phyloP scores from a whole-genome alignment of 2,797 vertebrate genomes.

The Scyliorhinus canicula region DNA sequence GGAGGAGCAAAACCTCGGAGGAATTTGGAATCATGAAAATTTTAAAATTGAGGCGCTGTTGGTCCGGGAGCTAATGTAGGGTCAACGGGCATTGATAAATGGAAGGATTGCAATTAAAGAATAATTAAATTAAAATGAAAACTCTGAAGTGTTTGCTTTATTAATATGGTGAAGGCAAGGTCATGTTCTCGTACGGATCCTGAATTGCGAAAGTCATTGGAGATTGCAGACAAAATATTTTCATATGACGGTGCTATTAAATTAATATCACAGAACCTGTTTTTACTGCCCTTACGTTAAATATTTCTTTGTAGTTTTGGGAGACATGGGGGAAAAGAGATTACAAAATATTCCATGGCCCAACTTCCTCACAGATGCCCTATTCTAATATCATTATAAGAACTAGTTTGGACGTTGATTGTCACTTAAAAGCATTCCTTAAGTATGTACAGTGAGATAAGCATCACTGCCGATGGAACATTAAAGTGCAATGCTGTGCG shows the following conservation, averaged over 20 bases:
- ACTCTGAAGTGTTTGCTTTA: neutral
- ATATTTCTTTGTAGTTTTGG: neutral
- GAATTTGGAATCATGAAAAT: neutral
- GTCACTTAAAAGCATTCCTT: neutral
- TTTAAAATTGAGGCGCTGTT: neutral
- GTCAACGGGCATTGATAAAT: neutral
- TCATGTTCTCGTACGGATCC: neutral
- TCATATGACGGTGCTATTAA: neutral
- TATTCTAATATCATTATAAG: neutral
- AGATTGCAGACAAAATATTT: neutral
- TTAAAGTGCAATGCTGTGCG: neutral
- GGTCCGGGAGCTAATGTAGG: neutral
- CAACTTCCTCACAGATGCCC: neutral
- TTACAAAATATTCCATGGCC: neutral
- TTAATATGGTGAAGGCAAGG: neutral
- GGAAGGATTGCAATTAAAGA: neutral
- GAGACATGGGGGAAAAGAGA: too few species aligned
- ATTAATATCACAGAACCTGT: neutral
- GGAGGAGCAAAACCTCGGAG: too few species aligned
- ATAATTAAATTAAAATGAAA: neutral
- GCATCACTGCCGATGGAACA: neutral
- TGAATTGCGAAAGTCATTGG: neutral
- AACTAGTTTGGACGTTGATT: neutral
- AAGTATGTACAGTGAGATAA: neutral
- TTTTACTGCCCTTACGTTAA: neutral